These are phyloP conservation scores for Anguilla marmorata DNA, from an alignment of 2,797 vertebrate genomes.

Conservation along the genomic window DNA sequence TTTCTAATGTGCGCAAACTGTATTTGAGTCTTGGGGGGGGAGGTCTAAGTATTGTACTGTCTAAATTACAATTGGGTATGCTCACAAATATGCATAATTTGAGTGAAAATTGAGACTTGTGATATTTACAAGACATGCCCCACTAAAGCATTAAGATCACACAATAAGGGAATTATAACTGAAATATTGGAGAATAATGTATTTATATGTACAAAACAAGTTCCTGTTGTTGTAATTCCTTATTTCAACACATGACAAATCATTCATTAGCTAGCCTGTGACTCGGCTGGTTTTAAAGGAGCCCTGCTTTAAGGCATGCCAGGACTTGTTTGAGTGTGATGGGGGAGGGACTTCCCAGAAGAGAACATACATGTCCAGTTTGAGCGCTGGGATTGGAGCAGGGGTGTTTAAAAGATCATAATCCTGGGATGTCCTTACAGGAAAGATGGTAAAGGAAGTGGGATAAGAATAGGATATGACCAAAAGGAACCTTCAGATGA, in stretches of 20 bases:
- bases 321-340: constrained; percentile 46
- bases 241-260: background rate
- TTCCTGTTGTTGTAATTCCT: background rate
- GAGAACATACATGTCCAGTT: too few species aligned
- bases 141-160: background rate
- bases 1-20: too few species aligned
- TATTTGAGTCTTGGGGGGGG: background rate
- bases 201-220: background rate
- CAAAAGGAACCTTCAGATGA: background rate
- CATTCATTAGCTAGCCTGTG: background rate
- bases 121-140: background rate
- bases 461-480: background rate
- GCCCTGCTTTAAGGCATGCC: constrained; percentile 45
- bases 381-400: background rate
- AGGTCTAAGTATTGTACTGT: background rate
- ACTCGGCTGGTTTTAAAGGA: background rate
- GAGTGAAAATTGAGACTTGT: background rate
- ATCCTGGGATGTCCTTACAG: background rate
- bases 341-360: constrained; percentile 23
- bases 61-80: background rate
- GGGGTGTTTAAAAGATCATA: background rate
- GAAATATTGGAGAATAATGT: background rate
- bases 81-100: background rate
- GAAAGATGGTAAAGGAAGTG: background rate
- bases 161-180: background rate